Conservation (phyloP, 2,797 vertebrate species). For the Betta splendens region DNA sequence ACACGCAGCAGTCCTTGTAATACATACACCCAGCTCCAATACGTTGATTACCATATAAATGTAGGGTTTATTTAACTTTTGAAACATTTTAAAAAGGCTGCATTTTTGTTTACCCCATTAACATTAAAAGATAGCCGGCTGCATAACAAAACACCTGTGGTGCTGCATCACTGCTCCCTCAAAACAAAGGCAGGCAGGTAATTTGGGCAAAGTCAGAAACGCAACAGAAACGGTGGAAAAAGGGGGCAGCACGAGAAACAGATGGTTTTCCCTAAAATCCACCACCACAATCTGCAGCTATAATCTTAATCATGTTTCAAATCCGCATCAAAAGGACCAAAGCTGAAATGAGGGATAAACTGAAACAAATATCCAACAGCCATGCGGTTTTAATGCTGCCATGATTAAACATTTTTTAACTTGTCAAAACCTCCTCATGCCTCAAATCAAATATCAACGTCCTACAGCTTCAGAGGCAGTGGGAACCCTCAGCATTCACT, state of each 20-base stretch:
- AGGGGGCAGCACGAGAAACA: constrained; percentile 23
- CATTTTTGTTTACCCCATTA: background rate
- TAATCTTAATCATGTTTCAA: constrained; percentile 62
- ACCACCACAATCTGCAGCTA: constrained; percentile 37
- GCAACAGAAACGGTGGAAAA: background rate
- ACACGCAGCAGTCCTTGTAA: background rate
- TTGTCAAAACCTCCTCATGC: background rate
- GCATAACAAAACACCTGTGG: background rate
- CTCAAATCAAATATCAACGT: constrained; percentile 6
- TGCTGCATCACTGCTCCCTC: too few species aligned
- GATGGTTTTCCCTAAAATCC: constrained; percentile 55
- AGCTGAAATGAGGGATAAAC: constrained; percentile 62
- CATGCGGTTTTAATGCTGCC: constrained; percentile 37
- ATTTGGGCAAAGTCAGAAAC: too few species aligned
- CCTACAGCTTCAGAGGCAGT: background rate
- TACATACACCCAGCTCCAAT: background rate
- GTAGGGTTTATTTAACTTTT: background rate
- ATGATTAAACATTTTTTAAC: constrained; percentile 45
- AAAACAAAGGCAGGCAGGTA: too few species aligned
- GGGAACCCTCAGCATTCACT: background rate
- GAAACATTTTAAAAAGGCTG: too few species aligned
- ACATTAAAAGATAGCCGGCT: background rate
- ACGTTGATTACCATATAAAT: background rate
- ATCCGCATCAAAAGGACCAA: constrained; percentile 43
- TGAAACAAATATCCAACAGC: constrained; percentile 59